These are phyloP conservation scores for Sebastes hopkinsi DNA, from an alignment of 2,797 vertebrate species.

Conservation along the genomic window DNA sequence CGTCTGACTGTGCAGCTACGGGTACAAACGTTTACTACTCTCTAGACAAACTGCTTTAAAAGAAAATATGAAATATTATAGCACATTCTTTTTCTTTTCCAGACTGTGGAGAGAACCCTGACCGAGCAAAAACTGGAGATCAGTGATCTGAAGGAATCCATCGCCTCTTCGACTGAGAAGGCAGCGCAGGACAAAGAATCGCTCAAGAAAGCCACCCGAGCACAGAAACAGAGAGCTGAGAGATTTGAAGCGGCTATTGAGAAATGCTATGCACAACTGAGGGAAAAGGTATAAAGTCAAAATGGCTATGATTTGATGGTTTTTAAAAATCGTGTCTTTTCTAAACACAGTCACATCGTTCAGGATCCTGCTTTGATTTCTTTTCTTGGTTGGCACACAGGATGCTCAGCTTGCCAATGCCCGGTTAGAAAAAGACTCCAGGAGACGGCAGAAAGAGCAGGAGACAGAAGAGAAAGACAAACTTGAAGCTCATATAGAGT, in stretches of 20 bases:
- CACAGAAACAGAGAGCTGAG: slow-evolving; percentile 84
- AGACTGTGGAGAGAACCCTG: slow-evolving; percentile 86
- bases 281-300: slow-evolving; percentile 78
- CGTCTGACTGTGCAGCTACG: slow-evolving; percentile 84
- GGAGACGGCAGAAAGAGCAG: slow-evolving; percentile 80
- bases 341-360: neutral
- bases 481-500: slow-evolving; percentile 78
- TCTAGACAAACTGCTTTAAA: neutral
- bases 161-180: slow-evolving; percentile 72
- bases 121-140: slow-evolving; percentile 80
- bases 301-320: neutral
- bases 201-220: slow-evolving; percentile 85
- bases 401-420: slow-evolving; percentile 83
- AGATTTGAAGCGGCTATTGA: slow-evolving; percentile 81
- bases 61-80: neutral
- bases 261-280: slow-evolving; percentile 81
- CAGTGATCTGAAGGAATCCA: slow-evolving; percentile 73
- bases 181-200: slow-evolving; percentile 76
- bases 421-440: slow-evolving; percentile 76
- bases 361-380: neutral
- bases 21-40: slow-evolving; percentile 68
- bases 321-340: neutral
- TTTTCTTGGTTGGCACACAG: slow-evolving; percentile 61
- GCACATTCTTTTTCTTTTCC: neutral
- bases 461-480: slow-evolving; percentile 78